Evolutionary conservation across 2,797 vertebrate species (phyloP).

Genomic region (Arnoldichthys spilopterus): DNA sequence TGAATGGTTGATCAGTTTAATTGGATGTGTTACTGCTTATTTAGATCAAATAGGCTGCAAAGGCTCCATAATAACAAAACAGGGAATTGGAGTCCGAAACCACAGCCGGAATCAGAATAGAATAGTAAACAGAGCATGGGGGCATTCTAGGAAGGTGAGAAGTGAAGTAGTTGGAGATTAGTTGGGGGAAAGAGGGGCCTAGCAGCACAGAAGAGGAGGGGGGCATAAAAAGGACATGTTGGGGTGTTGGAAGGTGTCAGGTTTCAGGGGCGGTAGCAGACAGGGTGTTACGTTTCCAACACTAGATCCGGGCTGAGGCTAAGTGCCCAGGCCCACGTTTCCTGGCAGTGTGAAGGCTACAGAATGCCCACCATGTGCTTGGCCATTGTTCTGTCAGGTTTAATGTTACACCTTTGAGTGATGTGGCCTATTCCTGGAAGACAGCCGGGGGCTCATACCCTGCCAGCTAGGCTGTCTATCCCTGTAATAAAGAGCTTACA

Average conservation of each 20-base stretch:
- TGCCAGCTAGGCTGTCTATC: conserved; percentile 16
- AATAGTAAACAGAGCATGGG: conserved; percentile 10
- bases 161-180: conserved; percentile 25
- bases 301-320: conserved; percentile 54
- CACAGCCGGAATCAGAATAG: conserved; percentile 31
- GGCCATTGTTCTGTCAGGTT: conserved; percentile 79
- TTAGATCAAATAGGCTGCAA: conserved; percentile 43
- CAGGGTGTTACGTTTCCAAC: conserved; percentile 72
- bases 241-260: conserved; percentile 46
- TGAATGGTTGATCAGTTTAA: conserved; percentile 57
- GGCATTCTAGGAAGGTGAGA: background rate
- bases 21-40: conserved; percentile 39
- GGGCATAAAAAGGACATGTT: conserved; percentile 12
- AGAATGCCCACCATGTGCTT: conserved; percentile 64
- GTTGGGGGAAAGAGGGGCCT: conserved; percentile 6
- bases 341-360: conserved; percentile 54
- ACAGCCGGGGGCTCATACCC: conserved; percentile 54
- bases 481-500: conserved; percentile 14
- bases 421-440: conserved; percentile 71
- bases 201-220: background rate
- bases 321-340: conserved; percentile 43
- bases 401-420: conserved; percentile 75
- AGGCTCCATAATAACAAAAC: conserved; percentile 42
- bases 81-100: conserved; percentile 43
- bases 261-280: conserved; percentile 50